Base-by-base conservation (phyloP, 2,113 vertebrate species). In the Nettapus auritus region DNA sequence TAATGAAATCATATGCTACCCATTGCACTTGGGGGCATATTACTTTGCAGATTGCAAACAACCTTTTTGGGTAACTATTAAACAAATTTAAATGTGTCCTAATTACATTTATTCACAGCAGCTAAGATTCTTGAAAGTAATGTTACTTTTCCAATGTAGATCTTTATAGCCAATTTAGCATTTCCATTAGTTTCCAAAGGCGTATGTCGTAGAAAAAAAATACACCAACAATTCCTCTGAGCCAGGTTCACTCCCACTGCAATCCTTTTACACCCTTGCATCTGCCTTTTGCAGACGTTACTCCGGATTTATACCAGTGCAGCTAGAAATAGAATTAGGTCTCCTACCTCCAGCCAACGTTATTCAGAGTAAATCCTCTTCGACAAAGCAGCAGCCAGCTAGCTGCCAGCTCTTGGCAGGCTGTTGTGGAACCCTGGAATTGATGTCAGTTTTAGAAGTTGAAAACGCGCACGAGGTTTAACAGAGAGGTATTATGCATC, bases 321-420 rank as follows among this genome's bases (percentile, higher is more conserved):
- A 2, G 33, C 63, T 88, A 53, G 88, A 88, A 96, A 91, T 28
- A 75, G 89, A 93, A 91, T 88, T 88, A 84, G 53, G 38, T 71
- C 34, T 81, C 59, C 80, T 92, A 84, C 77, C 90, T 92, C 57
- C 68, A 92, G 80, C 82, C 68, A 67, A n/a, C 28, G 14, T 85
- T 89, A 85, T 76, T 92, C 0, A 2, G 76, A 2, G 11, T 91
- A 94, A 96, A 93, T 86, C 92, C 80, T 92, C 62, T 84, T 92
- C 76, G 90, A 83, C 83, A 88, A 67, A 64, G 80, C 57, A 82
- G 86, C 82, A 95, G 53, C 69, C 73, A 93, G 53, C 68, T 90
- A 1, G 0, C 86, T 96, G 88, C 82, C 85, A 88, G 80, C 69
- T 75, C 66, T 69, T 94, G 91, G 89, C 78, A 89, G 74, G 53